A percentile compares a stretch with the other conserved stretches of the same genome.
Evolutionary conservation across 2,797 vertebrate genomes (phyloP).

Genomic region (Scyliorhinus canicula): DNA sequence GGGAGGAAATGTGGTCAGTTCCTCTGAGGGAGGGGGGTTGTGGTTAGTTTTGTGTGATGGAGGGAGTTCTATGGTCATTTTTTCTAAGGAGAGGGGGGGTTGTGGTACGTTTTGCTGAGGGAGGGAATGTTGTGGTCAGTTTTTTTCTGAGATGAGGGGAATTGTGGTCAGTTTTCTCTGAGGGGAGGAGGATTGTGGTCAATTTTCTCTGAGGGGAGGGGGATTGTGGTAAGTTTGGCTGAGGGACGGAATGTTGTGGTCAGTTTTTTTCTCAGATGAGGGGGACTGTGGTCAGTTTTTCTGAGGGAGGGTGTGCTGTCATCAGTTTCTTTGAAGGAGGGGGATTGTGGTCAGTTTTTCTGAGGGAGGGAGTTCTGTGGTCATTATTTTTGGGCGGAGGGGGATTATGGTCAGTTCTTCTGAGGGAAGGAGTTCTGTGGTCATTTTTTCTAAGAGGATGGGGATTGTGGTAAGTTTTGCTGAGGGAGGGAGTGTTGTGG

Average conservation of each 20-base stretch:
- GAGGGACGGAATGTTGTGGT: no score
- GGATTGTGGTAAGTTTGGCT: no score
- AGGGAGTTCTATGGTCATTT: neutral
- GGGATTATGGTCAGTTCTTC: no score
- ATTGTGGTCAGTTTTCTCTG: neutral
- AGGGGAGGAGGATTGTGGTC: neutral
- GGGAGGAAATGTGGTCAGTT: neutral
- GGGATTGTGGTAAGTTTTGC: neutral
- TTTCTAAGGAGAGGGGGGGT: neutral
- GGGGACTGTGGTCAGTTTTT: no score
- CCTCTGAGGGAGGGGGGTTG: neutral
- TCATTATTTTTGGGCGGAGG: no score
- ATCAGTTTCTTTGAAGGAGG: no score
- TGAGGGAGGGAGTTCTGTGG: neutral
- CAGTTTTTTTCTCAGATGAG: no score
- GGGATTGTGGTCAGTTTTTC: no score
- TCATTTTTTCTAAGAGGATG: neutral
- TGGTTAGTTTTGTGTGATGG: neutral
- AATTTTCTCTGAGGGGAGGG: neutral
- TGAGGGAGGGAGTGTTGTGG: no score
- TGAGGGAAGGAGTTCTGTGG: no score
- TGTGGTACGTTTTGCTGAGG: neutral
- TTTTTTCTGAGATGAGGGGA: neutral
- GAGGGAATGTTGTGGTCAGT: neutral
- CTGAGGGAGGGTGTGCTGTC: no score